A percentile compares a stretch with the other conserved stretches of the same genome.
phyloP scores from a whole-genome alignment of 2,113 vertebrate genomes.

The Stegastes partitus region DNA sequence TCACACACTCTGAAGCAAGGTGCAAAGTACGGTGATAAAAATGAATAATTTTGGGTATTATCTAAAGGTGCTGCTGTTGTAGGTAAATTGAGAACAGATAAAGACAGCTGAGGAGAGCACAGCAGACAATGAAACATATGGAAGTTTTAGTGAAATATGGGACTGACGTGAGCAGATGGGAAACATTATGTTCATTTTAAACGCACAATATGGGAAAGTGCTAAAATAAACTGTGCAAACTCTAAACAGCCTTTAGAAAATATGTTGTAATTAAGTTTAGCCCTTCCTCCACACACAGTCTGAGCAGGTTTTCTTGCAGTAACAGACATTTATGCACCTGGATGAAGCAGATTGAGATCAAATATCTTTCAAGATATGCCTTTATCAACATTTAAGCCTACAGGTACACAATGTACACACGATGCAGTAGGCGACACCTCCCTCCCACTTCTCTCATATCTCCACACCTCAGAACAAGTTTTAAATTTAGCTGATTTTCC shows the following conservation, averaged over 20 bases:
- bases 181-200: constrained; percentile 62
- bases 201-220: constrained; percentile 23
- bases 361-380: background rate
- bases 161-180: background rate
- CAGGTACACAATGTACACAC: background rate
- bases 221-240: constrained; percentile 34
- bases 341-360: no score
- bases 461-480: background rate
- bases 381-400: background rate
- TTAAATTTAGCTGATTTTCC: background rate
- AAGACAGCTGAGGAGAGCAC: background rate
- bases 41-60: constrained; percentile 32
- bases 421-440: background rate
- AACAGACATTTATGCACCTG: no score
- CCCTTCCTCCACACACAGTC: background rate
- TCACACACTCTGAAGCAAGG: background rate
- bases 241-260: background rate
- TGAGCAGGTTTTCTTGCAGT: background rate
- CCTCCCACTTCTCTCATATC: background rate
- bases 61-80: constrained; percentile 51
- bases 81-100: constrained; percentile 56
- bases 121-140: constrained; percentile 42
- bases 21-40: constrained; percentile 39
- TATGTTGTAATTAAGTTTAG: background rate
- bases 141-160: constrained; percentile 18